Percentiles rank a stretch among this genome's conserved stretches.
These are phyloP conservation scores for Trimorus sp. DNA, from an alignment of 2,888 invertebrate genomes.

Conservation along the genomic window DNA sequence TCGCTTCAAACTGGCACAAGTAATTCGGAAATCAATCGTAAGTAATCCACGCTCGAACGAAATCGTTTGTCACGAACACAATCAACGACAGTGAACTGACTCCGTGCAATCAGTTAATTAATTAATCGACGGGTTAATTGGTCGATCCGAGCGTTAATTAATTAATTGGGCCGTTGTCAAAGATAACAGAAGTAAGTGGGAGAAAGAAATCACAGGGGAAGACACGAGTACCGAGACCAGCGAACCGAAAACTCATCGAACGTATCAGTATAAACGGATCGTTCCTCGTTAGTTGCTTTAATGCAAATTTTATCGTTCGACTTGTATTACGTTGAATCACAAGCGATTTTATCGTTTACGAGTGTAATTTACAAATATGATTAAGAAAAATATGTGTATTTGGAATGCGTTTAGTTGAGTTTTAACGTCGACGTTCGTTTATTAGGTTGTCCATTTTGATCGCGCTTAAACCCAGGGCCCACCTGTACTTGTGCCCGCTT, in stretches of 20 bases:
- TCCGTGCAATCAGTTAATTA: no score
- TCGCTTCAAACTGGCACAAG: slow-evolving; percentile 50
- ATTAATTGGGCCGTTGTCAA: no score
- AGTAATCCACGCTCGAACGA: neutral
- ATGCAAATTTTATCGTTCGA: slow-evolving; percentile 10
- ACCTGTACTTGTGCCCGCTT: slow-evolving; percentile 33
- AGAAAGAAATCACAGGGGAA: no score
- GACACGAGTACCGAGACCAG: no score
- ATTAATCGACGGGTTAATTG: no score
- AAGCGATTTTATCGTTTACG: slow-evolving; percentile 25
- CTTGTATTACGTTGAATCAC: slow-evolving; percentile 19
- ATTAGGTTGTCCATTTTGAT: slow-evolving; percentile 25
- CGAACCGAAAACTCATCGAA: no score
- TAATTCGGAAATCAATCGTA: slow-evolving; percentile 12
- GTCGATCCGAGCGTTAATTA: no score
- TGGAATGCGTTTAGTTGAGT: slow-evolving; percentile 33
- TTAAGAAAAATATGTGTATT: slow-evolving; percentile 49
- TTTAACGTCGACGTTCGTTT: slow-evolving; percentile 18
- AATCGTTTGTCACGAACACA: neutral
- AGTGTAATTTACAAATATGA: slow-evolving; percentile 50
- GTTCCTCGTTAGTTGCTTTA: no score
- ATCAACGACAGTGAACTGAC: neutral
- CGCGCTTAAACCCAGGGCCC: slow-evolving; percentile 1
- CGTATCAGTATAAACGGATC: no score
- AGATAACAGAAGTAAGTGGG: no score